phyloP scores from a whole-genome alignment of 2,797 vertebrate genomes.

The Triplophysa bombifrons region DNA sequence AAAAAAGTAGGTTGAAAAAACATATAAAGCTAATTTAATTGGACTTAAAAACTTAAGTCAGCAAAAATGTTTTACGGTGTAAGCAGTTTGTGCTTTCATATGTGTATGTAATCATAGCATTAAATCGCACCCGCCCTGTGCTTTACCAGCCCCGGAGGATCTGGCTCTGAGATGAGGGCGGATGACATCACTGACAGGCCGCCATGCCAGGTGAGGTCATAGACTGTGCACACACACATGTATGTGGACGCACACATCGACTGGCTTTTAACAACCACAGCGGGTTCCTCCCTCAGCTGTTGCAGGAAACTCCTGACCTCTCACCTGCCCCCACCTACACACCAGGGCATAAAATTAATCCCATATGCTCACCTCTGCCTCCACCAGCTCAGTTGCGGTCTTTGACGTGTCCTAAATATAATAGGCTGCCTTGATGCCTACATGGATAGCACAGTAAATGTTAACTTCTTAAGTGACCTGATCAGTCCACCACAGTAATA shows the following conservation, averaged over 20 bases:
- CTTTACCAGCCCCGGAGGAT: slow-evolving; percentile 45
- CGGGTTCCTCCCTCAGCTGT: slow-evolving; percentile 63
- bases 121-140: slow-evolving; percentile 37
- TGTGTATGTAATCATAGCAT: slow-evolving; percentile 30
- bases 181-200: slow-evolving; percentile 61
- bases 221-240: slow-evolving; percentile 64
- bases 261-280: slow-evolving; percentile 67
- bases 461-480: not conserved
- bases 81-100: not conserved
- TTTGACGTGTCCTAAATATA: not conserved
- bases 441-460: not conserved
- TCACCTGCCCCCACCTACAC: slow-evolving; percentile 47
- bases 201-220: slow-evolving; percentile 75
- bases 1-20: too few relatives aligned
- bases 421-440: not conserved
- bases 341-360: slow-evolving; percentile 50
- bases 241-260: slow-evolving; percentile 58
- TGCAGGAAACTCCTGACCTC: slow-evolving; percentile 58
- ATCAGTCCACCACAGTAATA: not conserved
- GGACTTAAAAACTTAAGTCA: too few relatives aligned
- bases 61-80: too few relatives aligned
- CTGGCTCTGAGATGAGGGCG: slow-evolving; percentile 56
- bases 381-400: slow-evolving; percentile 15
- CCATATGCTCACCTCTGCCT: slow-evolving; percentile 43
- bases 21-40: too few relatives aligned